Base-by-base conservation (phyloP, 2,797 vertebrate genomes). In the Gila robusta region DNA sequence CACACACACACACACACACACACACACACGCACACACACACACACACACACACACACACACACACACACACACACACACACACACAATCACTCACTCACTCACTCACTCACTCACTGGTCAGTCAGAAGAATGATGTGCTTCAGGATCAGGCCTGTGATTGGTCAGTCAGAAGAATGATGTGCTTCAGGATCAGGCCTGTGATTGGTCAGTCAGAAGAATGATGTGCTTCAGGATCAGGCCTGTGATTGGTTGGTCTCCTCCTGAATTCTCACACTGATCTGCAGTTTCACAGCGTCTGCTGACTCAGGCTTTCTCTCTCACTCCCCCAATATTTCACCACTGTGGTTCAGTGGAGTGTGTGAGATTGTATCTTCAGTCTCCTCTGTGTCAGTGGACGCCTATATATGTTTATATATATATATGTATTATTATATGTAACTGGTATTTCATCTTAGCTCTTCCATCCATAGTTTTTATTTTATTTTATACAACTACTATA, bases 191-290 rank as follows among this genome's bases (percentile, higher is more conserved):
- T 71, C 7, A 28, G 39, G 56, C 41, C 56, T 37, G 82, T 83
- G 82, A 83, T 76, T 83, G 56, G 82, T 66, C 4, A 21, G 0
- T 41, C 26, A 37, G 17, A 1, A 70, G 47, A 70, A 21, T 71
- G 26, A 28, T 16, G 59, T 62, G 59, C 59, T 16, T 28, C 59
- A 6, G n/a, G 56, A 16, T 71, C 7, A 26, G 39, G 71, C 41
- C 54, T 49, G 81, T 83, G 81, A 83, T 74, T 83, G 56, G 81
- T 66, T 4, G 28, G 4, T 32, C 54, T 47, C 26, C 54, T 83
- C 8, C 44, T 59, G 39, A 71, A 17, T 2, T 81, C 66, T 71
- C 80, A 54, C 66, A 52, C 32, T 39, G 80, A 72, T 39, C 81
- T 72, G 69, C 81, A 82, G 69, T 59, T 72, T 64, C 69, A 32